Percentiles rank a stretch among this genome's conserved stretches.
Evolutionary conservation across 2,113 vertebrate species (phyloP).

Genomic region (Pao palembangensis): DNA sequence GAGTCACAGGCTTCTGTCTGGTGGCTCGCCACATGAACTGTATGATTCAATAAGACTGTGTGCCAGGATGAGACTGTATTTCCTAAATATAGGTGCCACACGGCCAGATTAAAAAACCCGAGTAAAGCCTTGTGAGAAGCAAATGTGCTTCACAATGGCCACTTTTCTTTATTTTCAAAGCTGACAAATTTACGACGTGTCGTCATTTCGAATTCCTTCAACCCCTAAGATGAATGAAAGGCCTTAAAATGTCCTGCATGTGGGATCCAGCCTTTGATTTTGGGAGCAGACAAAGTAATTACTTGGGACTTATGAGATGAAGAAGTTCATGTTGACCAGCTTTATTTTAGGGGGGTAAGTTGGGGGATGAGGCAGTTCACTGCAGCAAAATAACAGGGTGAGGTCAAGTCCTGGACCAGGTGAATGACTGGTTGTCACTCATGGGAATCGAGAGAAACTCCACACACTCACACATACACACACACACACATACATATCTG

Average conservation of each 20-base stretch:
- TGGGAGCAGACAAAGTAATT: constrained; percentile 47
- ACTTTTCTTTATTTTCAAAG: neutral
- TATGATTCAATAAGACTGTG: constrained; percentile 25
- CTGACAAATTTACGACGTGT: constrained; percentile 2
- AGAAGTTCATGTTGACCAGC: constrained; percentile 45
- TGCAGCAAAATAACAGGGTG: constrained; percentile 62
- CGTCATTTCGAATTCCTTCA: constrained; percentile 29
- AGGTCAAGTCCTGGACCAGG: constrained; percentile 43
- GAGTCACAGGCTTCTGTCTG: constrained; percentile 37
- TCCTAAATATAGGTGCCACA: constrained; percentile 21
- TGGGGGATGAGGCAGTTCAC: constrained; percentile 33
- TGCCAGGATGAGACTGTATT: constrained; percentile 29
- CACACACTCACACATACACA: constrained; percentile 38
- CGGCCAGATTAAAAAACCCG: constrained; percentile 2
- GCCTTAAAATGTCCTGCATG: constrained; percentile 49
- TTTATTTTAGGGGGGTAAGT: constrained; percentile 17
- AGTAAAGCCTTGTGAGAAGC: constrained; percentile 13
- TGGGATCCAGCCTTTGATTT: constrained; percentile 65
- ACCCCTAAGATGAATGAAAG: constrained; percentile 39
- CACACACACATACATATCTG: neutral
- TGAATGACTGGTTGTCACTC: constrained; percentile 64
- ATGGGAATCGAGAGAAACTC: constrained; percentile 43
- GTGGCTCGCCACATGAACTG: constrained; percentile 31
- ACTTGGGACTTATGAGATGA: constrained; percentile 53
- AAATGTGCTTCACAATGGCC: constrained; percentile 10